phyloP scores from a whole-genome alignment of 2,888 invertebrate genomes.

The Clepsis dumicolana region DNA sequence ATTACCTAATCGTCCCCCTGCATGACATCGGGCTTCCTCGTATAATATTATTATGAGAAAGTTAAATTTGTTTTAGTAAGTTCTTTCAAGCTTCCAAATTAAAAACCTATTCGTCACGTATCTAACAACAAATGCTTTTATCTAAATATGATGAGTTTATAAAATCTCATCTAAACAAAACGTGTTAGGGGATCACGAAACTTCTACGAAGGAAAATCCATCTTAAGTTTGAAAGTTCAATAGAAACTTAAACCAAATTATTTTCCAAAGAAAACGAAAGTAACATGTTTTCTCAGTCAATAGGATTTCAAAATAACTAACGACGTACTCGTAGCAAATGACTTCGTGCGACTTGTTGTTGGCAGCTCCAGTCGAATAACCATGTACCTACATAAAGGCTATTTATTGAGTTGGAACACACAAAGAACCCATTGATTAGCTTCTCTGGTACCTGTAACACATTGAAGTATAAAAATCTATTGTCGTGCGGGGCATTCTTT shows the following conservation, averaged over 20 bases:
- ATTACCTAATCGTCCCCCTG: no score
- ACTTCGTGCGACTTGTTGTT: background rate
- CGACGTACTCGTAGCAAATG: background rate
- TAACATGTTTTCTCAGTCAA: background rate
- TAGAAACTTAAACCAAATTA: conserved; percentile 14
- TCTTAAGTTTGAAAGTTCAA: conserved; percentile 34
- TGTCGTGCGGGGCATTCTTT: conserved; percentile 61
- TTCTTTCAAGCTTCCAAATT: no score
- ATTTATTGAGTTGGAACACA: conserved; percentile 8
- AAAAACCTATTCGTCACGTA: background rate
- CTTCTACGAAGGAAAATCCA: conserved; percentile 29
- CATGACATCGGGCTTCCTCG: no score
- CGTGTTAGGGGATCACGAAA: conserved; percentile 30
- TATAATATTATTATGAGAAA: background rate
- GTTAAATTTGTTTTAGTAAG: background rate
- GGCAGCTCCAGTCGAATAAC: conserved; percentile 1
- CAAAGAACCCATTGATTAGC: conserved; percentile 22
- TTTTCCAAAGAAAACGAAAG: background rate
- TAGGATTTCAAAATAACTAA: background rate
- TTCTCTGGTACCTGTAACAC: conserved; percentile 29
- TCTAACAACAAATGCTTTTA: background rate
- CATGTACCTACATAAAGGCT: background rate
- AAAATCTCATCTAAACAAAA: conserved; percentile 21
- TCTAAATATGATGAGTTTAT: conserved; percentile 5
- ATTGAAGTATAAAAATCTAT: conserved; percentile 33